A percentile compares a stretch with the other conserved stretches of the same genome.
Evolutionary conservation across 2,113 vertebrate genomes (phyloP).

Genomic region (Pica pica): DNA sequence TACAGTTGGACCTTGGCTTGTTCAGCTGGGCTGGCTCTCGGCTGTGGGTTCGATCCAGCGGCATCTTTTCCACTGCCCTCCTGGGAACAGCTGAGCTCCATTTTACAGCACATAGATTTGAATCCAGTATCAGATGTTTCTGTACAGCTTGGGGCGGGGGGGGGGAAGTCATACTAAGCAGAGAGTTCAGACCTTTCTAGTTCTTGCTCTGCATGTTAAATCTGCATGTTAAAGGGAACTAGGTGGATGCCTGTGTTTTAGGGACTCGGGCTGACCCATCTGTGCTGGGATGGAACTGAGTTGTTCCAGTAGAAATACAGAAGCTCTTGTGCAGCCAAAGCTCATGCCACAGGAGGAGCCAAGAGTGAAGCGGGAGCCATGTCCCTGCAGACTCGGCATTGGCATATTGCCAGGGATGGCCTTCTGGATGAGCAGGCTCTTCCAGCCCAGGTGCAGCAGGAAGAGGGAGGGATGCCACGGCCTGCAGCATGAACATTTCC

Average conservation of each 20-base stretch:
- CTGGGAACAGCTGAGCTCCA: not conserved
- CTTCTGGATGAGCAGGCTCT: not conserved
- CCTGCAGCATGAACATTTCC: not conserved
- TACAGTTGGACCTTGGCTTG: not conserved
- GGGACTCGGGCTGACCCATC: rapidly evolving
- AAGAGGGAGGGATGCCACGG: not conserved
- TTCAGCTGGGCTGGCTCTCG: not conserved
- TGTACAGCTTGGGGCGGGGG: not conserved
- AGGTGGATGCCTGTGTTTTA: not conserved
- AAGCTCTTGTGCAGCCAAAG: not conserved
- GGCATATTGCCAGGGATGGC: rapidly evolving
- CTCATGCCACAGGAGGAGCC: not conserved
- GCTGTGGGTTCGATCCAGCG: not conserved
- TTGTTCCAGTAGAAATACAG: not conserved
- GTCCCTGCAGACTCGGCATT: not conserved
- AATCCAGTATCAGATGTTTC: not conserved
- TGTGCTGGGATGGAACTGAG: not conserved
- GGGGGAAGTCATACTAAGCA: not conserved
- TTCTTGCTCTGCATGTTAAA: not conserved
- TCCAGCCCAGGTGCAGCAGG: not conserved
- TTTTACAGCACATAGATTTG: not conserved
- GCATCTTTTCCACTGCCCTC: not conserved
- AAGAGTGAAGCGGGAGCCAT: not conserved
- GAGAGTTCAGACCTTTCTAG: not conserved
- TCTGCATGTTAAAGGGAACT: not conserved